Conservation (phyloP, 2,888 invertebrate genomes). For the Pheosia gnoma region DNA sequence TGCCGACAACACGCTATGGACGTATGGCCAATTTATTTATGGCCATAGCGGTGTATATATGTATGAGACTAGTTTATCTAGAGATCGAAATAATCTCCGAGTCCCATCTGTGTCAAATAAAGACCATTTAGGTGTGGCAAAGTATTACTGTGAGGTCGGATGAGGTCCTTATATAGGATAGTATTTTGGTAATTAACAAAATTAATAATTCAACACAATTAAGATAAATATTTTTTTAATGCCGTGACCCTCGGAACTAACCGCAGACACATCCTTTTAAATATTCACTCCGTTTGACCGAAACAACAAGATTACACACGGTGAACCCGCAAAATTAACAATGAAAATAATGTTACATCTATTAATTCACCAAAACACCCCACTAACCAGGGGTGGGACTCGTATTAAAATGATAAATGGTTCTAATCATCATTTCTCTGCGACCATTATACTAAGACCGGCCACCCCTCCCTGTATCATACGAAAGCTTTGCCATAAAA, state of each 20-base stretch:
- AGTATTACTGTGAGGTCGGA: too few species aligned
- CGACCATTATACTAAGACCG: slow-evolving; percentile 46
- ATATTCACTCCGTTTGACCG: slow-evolving; percentile 51
- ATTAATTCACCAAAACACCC: slow-evolving; percentile 76
- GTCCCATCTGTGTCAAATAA: too few species aligned
- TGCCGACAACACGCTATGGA: not conserved
- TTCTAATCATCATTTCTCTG: slow-evolving; percentile 72
- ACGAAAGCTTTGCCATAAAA: slow-evolving; percentile 12
- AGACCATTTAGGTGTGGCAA: too few species aligned
- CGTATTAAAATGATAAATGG: slow-evolving; percentile 83
- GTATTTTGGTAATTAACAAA: too few species aligned
- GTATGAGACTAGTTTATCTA: not conserved
- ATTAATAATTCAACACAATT: too few species aligned
- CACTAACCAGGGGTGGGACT: slow-evolving; percentile 75
- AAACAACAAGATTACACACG: slow-evolving; percentile 54
- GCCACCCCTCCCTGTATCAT: slow-evolving; percentile 15
- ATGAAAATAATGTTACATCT: slow-evolving; percentile 77
- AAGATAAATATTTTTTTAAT: too few species aligned
- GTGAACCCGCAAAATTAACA: slow-evolving; percentile 75
- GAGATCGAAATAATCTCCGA: too few species aligned
- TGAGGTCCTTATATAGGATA: too few species aligned
- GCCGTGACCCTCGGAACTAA: not conserved
- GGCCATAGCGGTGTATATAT: not conserved
- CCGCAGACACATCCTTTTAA: slow-evolving; percentile 38
- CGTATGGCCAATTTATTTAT: not conserved